Base-by-base conservation (phyloP, 2,113 vertebrate genomes). In the Agapornis roseicollis region DNA sequence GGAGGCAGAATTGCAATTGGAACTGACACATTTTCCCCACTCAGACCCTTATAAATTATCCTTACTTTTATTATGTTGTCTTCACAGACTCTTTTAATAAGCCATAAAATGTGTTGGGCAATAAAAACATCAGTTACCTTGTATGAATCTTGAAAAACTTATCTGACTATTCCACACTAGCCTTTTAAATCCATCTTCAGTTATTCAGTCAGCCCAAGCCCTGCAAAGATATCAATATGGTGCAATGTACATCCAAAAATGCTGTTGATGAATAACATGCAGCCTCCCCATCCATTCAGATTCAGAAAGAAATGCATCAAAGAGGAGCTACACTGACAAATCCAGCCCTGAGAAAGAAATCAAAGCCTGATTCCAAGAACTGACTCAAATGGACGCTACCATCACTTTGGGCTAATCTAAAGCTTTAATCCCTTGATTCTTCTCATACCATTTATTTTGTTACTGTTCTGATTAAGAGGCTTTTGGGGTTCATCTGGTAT, bases 311-410 rank as follows among this genome's bases (percentile, higher is more conserved):
- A 93, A 71, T 44, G 49, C 27, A 71, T 46, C 68, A 47, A 78
- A 80, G 64, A 80, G 68, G 77, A 93, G 68, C 39, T 85, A 9
- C 3, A 15, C 37, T 70, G 64, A 33, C 66, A 94, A 91, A 94
- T 79, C 76, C 90, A 92, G 66, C 33, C 41, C 79, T 80, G 68
- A 83, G 42, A 88, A 92, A 64, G 60, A 83, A 95, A 90, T 27
- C 58, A 85, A 87, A 94, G 63, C 35, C 49, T 61, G 24, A 39
- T 72, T 81, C 71, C 90, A 88, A 68, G 39, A 47, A 80, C 49
- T 63, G 71, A 44, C 58, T 78, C 53, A 63, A 91, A 90, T 20
- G 6, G 1, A 29, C 41, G 60, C 39, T 86, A 80, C 22, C 90
- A 86, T 74, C 79, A 61, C 60, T 74, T 17, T 39, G 80, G 68